Conservation (phyloP, 53 echinoderm and acorn worm genomes). For the Holothuria leucospilota region DNA sequence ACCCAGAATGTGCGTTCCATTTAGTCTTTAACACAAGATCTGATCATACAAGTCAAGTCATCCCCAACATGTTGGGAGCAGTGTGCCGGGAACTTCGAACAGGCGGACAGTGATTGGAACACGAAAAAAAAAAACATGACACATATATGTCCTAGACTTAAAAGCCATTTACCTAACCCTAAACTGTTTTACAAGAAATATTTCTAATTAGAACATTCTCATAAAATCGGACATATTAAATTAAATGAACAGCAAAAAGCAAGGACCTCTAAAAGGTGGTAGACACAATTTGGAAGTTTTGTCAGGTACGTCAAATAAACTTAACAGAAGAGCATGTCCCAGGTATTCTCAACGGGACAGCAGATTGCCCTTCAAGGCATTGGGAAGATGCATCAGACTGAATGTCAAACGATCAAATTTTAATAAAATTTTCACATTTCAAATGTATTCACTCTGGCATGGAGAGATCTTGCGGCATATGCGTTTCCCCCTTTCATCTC, state of each 20-base stretch:
- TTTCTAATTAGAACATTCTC: background rate
- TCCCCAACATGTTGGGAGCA: too few species aligned
- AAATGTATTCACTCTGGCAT: background rate
- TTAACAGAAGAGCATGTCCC: background rate
- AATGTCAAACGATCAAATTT: background rate
- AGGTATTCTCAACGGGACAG: background rate
- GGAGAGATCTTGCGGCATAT: background rate
- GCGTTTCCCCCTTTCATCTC: background rate
- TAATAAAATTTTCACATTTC: background rate
- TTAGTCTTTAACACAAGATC: too few species aligned
- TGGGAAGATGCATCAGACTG: too few species aligned
- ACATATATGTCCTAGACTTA: conserved; percentile 14
- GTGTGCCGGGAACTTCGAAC: too few species aligned
- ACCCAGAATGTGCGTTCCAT: too few species aligned
- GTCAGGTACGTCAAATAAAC: background rate
- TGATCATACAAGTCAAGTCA: too few species aligned
- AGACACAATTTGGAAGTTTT: conserved; percentile 19
- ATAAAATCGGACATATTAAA: conserved; percentile 12
- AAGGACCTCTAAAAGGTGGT: background rate
- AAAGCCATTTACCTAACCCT: conserved; percentile 2
- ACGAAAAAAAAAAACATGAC: background rate
- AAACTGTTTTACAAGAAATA: background rate
- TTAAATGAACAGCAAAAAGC: conserved; percentile 24
- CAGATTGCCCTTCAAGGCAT: too few species aligned
- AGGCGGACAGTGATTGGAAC: too few species aligned